Evolutionary conservation across 1,140 invertebrate species (phyloP), one percentile per base, ranked within the genome.

Genomic region (Drosophila persimilis): DNA sequence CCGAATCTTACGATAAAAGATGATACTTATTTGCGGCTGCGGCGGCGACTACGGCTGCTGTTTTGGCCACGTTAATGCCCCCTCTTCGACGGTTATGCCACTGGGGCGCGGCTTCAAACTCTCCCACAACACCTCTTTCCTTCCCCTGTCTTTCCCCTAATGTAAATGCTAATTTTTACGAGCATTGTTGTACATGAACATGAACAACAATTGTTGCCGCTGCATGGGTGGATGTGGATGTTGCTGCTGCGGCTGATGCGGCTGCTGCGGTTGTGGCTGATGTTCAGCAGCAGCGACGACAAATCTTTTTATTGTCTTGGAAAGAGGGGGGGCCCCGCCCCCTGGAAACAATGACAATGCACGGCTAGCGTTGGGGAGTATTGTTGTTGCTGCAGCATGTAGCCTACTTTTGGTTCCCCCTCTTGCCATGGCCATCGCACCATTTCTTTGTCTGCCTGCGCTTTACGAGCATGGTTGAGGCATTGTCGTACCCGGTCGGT

Each of bases 281-380:
- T 61, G 70, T 9, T 73, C 52, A 43, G 26, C 59, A 26, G 59
- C 50, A 67, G 67, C 55, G 44, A 69, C 63, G 45, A 69, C 63
- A 69, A 56, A 54, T 69, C 51, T 69, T 69, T 69, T 51, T 57
- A 69, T 69, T 69, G 65, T 69, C 39, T 69, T 67, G 43, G 20
- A 39, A 53, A 66, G 20, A n/a, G 43, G 15, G 15, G 15, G 15
- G 15, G 15, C n/a, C n/a, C n/a, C n/a, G n/a, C 15, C 35, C 17
- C 56, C 13, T 26, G 15, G 17, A 26, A 17, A 67, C 64, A 52
- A 35, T 54, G 62, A 41, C 65, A 67, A 54, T 67, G 22, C 2
- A 22, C 45, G 50, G 31, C 63, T 35, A 43, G 20, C 51, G 65
- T 50, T 69, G 44, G 51, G n/a, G 63, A 39, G 11, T 26, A 48